Conservation (phyloP, 2,797 vertebrate genomes). For the Rhincodon typus region DNA sequence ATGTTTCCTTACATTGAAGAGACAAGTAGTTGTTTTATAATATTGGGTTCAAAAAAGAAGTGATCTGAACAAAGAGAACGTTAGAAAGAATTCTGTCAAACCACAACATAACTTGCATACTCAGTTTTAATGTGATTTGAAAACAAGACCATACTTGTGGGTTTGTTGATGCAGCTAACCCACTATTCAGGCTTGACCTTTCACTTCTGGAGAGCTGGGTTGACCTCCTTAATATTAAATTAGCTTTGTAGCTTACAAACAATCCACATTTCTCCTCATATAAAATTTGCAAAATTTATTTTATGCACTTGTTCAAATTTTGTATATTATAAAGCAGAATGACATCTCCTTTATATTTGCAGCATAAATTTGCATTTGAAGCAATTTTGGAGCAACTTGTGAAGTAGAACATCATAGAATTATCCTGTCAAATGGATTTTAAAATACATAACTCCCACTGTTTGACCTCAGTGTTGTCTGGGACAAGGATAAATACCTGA, state of each 20-base stretch:
- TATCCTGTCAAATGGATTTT: background rate
- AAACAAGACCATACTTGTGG: background rate
- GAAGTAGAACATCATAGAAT: background rate
- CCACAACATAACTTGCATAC: conserved; percentile 3
- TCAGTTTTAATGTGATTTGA: conserved; percentile 29
- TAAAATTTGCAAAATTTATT: conserved; percentile 24
- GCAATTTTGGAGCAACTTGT: background rate
- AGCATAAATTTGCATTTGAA: background rate
- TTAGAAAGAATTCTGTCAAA: conserved; percentile 18
- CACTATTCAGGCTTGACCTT: background rate
- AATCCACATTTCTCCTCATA: background rate
- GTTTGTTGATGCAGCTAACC: conserved; percentile 18
- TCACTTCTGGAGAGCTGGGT: background rate
- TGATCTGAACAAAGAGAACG: background rate
- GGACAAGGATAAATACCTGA: conserved; percentile 19
- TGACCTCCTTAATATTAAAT: background rate
- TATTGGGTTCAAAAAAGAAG: background rate
- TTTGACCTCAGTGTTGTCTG: conserved; percentile 32
- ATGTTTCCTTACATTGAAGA: background rate
- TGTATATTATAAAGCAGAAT: background rate
- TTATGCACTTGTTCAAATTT: background rate
- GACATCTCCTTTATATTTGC: background rate
- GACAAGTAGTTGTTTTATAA: background rate
- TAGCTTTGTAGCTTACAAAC: background rate
- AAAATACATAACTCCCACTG: conserved; percentile 24